phyloP scores from a whole-genome alignment of 2,888 invertebrate genomes.

The Aphodius granarius region DNA sequence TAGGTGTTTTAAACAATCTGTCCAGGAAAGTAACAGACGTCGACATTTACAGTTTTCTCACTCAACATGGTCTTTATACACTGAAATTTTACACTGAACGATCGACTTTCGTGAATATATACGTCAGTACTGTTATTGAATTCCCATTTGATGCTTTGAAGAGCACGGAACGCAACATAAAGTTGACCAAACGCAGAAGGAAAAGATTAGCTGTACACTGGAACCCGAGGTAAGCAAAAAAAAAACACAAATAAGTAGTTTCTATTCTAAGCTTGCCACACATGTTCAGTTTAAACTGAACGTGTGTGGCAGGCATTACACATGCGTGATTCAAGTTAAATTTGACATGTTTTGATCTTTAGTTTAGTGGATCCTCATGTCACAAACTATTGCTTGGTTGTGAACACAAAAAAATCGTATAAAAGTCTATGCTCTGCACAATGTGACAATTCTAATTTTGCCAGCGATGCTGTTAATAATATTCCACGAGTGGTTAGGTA shows the following conservation, averaged over 20 bases:
- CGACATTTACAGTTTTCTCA: slow-evolving; percentile 5
- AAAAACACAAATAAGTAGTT: not conserved
- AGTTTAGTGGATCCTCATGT: slow-evolving; percentile 56
- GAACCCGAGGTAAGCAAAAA: slow-evolving; percentile 46
- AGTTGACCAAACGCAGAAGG: slow-evolving; percentile 32
- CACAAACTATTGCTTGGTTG: slow-evolving; percentile 58
- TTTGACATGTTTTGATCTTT: too few species aligned
- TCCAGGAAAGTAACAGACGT: slow-evolving; percentile 2
- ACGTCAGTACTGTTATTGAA: slow-evolving; percentile 11
- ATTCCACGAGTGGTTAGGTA: slow-evolving; percentile 13
- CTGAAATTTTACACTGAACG: not conserved
- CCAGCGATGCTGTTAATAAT: slow-evolving; percentile 2
- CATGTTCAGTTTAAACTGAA: too few species aligned
- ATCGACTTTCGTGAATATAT: slow-evolving; percentile 5
- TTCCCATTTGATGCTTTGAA: slow-evolving; percentile 8
- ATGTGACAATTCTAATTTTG: slow-evolving; percentile 18
- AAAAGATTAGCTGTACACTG: slow-evolving; percentile 46
- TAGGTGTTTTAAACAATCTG: not conserved
- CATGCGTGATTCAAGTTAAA: too few species aligned
- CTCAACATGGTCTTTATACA: slow-evolving; percentile 3
- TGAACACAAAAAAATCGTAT: slow-evolving; percentile 54
- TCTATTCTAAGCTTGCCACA: too few species aligned
- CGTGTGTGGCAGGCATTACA: too few species aligned
- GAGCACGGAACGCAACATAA: not conserved
- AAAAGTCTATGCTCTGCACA: slow-evolving; percentile 56